phyloP scores from a whole-genome alignment of 2,888 invertebrate species.

The Noctua comes region DNA sequence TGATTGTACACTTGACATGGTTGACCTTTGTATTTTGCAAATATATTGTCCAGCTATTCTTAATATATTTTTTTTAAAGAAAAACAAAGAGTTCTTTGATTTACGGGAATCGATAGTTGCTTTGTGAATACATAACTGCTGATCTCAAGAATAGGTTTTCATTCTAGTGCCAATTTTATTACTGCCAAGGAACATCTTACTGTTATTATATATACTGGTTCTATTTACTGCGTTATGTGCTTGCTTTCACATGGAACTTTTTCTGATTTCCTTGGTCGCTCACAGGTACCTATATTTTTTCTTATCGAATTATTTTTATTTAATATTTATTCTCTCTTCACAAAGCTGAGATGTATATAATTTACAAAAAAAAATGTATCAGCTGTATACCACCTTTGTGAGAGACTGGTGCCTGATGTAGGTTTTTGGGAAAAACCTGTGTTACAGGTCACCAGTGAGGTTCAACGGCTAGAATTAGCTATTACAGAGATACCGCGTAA shows the following conservation, averaged over 20 bases:
- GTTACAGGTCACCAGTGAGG: too few species aligned
- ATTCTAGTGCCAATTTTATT: neutral
- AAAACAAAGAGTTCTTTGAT: too few species aligned
- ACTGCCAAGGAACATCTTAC: neutral
- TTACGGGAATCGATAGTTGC: conserved; percentile 12
- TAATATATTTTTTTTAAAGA: too few species aligned
- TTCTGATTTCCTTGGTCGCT: neutral
- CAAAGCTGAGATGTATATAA: too few species aligned
- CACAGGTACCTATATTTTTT: neutral
- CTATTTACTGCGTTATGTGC: neutral
- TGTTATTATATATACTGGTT: neutral
- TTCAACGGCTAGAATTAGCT: too few species aligned
- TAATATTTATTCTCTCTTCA: too few species aligned
- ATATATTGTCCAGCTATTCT: conserved; percentile 2
- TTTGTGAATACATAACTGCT: neutral
- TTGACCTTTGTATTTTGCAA: conserved; percentile 47
- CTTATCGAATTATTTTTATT: too few species aligned
- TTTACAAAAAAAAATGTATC: too few species aligned
- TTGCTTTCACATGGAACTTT: neutral
- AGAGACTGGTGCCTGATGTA: too few species aligned
- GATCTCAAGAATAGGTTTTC: neutral
- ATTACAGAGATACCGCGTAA: too few species aligned
- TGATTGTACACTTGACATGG: conserved; percentile 7
- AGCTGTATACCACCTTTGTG: too few species aligned
- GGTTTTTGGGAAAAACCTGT: too few species aligned